Conservation (phyloP, 2,797 vertebrate genomes). For the Cyprinella venusta region DNA sequence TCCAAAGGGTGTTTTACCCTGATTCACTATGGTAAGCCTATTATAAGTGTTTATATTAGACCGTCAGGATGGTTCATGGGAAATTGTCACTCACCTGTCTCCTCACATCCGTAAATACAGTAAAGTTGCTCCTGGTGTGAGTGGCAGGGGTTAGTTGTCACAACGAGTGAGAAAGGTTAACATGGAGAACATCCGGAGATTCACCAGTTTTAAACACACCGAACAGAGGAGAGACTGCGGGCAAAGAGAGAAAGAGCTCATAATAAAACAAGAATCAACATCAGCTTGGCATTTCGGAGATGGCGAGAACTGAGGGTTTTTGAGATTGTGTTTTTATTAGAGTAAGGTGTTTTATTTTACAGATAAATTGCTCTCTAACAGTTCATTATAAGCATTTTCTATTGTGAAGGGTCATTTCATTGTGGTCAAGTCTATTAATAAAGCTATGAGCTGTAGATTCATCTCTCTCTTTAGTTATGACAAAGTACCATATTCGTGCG, state of each 20-base stretch:
- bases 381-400: background rate
- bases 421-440: background rate
- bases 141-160: no score
- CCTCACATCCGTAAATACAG: background rate
- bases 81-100: background rate
- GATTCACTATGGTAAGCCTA: no score
- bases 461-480: background rate
- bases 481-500: background rate
- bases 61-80: background rate
- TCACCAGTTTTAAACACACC: no score
- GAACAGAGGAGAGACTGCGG: no score
- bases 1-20: no score
- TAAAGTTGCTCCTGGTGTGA: background rate
- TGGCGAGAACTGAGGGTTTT: no score
- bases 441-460: no score
- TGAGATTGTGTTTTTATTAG: background rate
- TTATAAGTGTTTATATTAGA: background rate
- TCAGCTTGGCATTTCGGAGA: no score
- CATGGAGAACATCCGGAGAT: no score
- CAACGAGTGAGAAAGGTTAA: no score
- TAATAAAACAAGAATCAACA: no score
- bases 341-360: background rate
- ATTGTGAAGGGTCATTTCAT: background rate
- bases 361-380: background rate
- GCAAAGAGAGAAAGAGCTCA: no score